Percentiles rank a stretch among this genome's conserved stretches.
phyloP scores from a whole-genome alignment of 2,113 vertebrate species.

The Aegithalos caudatus region DNA sequence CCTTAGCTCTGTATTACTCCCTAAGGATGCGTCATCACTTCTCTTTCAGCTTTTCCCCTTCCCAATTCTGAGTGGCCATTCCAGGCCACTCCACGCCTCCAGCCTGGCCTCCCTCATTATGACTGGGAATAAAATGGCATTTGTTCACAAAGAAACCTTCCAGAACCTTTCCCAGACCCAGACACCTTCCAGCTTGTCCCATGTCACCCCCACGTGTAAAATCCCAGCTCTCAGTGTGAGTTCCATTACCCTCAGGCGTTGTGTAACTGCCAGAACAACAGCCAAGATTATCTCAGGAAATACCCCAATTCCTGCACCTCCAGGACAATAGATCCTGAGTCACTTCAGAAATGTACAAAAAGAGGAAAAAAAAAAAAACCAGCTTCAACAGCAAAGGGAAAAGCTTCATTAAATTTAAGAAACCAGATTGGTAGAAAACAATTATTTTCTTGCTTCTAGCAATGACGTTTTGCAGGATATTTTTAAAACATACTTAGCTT shows the following conservation, averaged over 20 bases:
- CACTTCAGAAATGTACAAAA: not conserved
- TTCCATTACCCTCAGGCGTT: not conserved
- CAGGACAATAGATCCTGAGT: not conserved
- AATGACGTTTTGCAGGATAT: not conserved
- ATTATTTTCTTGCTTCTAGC: not conserved
- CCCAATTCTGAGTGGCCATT: not conserved
- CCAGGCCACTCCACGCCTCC: not conserved
- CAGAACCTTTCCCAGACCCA: not conserved
- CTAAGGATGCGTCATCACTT: not conserved
- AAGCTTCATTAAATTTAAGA: not conserved
- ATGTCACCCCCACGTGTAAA: rapidly evolving
- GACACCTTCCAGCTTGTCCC: not conserved
- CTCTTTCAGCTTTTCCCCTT: not conserved
- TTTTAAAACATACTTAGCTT: not conserved
- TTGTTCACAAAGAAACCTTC: not conserved
- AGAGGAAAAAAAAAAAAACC: not conserved
- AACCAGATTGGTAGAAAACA: not conserved
- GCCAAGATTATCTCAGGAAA: not conserved
- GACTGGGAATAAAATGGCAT: not conserved
- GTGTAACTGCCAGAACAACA: not conserved
- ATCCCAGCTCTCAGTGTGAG: rapidly evolving
- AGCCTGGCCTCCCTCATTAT: not conserved
- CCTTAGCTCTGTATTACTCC: not conserved
- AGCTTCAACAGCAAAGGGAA: not conserved
- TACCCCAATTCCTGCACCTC: not conserved